Evolutionary conservation across 2,113 vertebrate genomes (phyloP), one percentile per base, ranked within the genome.

Genomic region (Chauna torquata): DNA sequence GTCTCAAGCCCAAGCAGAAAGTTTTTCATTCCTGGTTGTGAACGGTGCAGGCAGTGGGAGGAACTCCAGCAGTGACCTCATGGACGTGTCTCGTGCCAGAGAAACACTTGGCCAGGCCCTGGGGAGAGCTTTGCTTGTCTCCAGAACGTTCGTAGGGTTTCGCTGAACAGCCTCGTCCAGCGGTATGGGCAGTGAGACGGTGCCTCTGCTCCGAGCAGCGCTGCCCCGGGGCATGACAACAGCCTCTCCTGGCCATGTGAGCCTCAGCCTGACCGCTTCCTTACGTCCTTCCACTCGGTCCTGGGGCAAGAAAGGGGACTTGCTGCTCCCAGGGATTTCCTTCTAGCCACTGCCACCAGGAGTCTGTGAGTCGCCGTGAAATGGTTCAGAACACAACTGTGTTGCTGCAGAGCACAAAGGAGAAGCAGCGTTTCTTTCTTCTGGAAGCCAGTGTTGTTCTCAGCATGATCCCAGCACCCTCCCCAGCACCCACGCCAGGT

Each of bases 41-140:
- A 89, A 28, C 2, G 12, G 42, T 42, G 20, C 16, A 89, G 95
- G 10, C 50, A 6, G 81, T 1, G 52, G 95, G 82, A 96, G 74
- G 57, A 79, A 25, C 72, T 95, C 96, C 96, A 94, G 16, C 6
- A 30, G 57, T 97, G 94, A 96, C 82, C 90, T 97, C 95, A 97
- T 50, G 61, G 25, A 45, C 42, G 11, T 1, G 65, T 9, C 78
- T 70, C 16, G 44, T 64, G 90, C 94, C 96, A 97, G 87, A 84
- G 42, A 23, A 91, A 71, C n/a, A 7, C 81, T 86, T 62, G 92
- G 92, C 87, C 64, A 36, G 45, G 87, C 20, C 58, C 38, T 62
- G 90, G 74, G 82, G 90, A 75, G 87, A 62, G 15, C 80, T 78
- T 88, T 68, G 69, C 42, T 45, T 1, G 1, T 55, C 84, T 96